Evolutionary conservation across 2,888 invertebrate genomes (phyloP).

Genomic region (Dinocampus coccinellae): DNA sequence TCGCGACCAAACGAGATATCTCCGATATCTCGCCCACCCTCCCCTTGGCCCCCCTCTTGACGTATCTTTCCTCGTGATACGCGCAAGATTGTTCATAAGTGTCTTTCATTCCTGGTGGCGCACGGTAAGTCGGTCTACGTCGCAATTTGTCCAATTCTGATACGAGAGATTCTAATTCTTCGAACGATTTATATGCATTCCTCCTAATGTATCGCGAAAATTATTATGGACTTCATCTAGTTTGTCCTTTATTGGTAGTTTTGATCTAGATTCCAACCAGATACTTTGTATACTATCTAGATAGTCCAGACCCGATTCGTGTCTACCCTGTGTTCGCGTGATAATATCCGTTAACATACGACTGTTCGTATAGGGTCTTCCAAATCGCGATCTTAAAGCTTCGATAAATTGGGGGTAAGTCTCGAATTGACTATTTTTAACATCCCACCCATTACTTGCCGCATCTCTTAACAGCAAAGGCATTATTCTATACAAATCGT

Average conservation of each 20-base stretch:
- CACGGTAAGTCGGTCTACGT: not conserved
- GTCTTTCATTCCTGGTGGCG: not conserved
- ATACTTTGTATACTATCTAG: not conserved
- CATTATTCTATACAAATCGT: not conserved
- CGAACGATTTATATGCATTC: not conserved
- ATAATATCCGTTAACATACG: not conserved
- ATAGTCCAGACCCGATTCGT: not conserved
- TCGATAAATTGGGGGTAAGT: not conserved
- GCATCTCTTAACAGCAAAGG: not conserved
- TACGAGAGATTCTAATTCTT: not conserved
- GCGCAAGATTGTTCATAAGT: too few relatives aligned
- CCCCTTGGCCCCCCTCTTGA: too few relatives aligned
- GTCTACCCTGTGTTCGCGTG: not conserved
- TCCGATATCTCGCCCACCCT: conserved; percentile 33
- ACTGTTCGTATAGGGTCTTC: not conserved
- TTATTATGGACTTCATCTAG: not conserved
- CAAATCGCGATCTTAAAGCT: not conserved
- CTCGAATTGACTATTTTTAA: not conserved
- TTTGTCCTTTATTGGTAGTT: not conserved
- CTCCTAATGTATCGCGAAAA: not conserved
- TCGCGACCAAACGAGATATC: too few relatives aligned
- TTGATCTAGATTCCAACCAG: not conserved
- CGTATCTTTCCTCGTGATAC: too few relatives aligned
- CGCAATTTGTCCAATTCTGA: not conserved
- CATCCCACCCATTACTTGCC: not conserved